phyloP scores from a whole-genome alignment of 2,888 invertebrate species.

The Spisula solida region DNA sequence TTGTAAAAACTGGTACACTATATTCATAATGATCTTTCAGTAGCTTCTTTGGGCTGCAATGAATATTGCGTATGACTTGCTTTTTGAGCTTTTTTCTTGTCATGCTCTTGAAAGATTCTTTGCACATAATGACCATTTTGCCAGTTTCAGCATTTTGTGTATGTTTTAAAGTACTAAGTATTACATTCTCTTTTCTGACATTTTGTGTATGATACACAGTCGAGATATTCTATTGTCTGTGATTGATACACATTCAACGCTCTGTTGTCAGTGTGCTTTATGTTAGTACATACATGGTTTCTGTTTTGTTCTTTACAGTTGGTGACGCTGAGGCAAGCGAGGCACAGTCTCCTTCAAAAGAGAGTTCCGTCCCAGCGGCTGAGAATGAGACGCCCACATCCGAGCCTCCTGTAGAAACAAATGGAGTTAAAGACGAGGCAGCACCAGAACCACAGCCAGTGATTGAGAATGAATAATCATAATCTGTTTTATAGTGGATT shows the following conservation, averaged over 20 bases:
- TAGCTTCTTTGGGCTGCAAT: background rate
- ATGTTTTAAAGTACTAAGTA: conserved; percentile 3
- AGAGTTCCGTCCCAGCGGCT: background rate
- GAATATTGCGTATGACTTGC: background rate
- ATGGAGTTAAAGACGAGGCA: conserved; percentile 1
- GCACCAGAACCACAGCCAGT: conserved; percentile 27
- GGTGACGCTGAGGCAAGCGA: conserved; percentile 28
- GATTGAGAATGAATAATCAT: conserved; percentile 40
- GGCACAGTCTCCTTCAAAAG: conserved; percentile 1
- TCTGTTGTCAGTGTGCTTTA: no score
- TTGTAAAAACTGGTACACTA: background rate
- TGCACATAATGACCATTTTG: background rate
- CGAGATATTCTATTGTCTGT: no score
- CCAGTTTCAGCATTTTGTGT: background rate
- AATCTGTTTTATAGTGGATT: background rate
- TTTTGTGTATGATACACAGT: background rate
- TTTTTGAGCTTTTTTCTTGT: background rate
- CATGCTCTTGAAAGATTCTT: background rate
- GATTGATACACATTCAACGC: no score
- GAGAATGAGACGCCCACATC: background rate
- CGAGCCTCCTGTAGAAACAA: background rate
- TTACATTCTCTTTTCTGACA: background rate
- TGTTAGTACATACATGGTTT: background rate
- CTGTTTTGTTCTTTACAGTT: conserved; percentile 5
- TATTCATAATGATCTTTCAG: background rate